Conservation (phyloP, 2,888 invertebrate genomes). For the Xylota segnis region DNA sequence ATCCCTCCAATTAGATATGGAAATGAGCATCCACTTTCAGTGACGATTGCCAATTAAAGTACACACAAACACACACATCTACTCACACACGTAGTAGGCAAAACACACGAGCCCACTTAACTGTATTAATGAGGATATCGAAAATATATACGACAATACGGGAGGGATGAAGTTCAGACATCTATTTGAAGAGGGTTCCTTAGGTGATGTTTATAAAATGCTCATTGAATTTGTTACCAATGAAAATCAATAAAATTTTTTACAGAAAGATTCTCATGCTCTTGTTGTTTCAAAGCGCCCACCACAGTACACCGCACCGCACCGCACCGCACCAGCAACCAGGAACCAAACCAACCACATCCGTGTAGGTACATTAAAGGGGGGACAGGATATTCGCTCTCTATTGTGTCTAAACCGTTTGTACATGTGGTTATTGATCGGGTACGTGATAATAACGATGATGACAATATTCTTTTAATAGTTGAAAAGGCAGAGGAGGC, state of each 20-base stretch:
- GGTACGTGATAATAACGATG: slow-evolving; percentile 68
- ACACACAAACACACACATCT: slow-evolving; percentile 39
- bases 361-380: slow-evolving; percentile 15
- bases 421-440: slow-evolving; percentile 71
- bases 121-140: slow-evolving; percentile 54
- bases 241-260: slow-evolving; percentile 64
- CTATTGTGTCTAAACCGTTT: slow-evolving; percentile 49
- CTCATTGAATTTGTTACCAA: slow-evolving; percentile 53
- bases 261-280: slow-evolving; percentile 32
- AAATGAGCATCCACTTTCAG: slow-evolving; percentile 65
- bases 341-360: slow-evolving; percentile 45
- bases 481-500: slow-evolving; percentile 38
- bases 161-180: slow-evolving; percentile 30
- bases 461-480: slow-evolving; percentile 73
- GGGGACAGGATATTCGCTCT: slow-evolving; percentile 46
- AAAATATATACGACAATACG: slow-evolving; percentile 23
- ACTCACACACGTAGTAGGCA: slow-evolving; percentile 14
- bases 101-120: slow-evolving; percentile 45
- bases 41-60: slow-evolving; percentile 61
- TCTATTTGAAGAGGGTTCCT: slow-evolving; percentile 35
- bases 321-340: too few relatives aligned
- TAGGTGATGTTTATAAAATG: slow-evolving; percentile 57
- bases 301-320: too few relatives aligned
- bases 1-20: slow-evolving; percentile 68
- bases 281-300: slow-evolving; percentile 9